These are phyloP conservation scores for Leptatherina wallacei DNA, from an alignment of 2,797 vertebrate genomes.

Conservation along the genomic window DNA sequence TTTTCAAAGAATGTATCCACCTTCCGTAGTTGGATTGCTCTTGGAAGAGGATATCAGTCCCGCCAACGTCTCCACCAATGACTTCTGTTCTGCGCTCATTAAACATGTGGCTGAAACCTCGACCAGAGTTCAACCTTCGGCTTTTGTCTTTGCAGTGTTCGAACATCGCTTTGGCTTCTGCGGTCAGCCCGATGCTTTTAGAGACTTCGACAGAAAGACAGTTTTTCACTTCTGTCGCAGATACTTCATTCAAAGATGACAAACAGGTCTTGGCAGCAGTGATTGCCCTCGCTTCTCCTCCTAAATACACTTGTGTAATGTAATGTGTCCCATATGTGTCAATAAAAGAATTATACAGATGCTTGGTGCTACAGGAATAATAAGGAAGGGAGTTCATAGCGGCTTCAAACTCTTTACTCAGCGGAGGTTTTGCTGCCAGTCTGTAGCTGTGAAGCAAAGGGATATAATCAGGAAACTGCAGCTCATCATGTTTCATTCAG, in stretches of 20 bases:
- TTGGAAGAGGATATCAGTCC: conserved; percentile 34
- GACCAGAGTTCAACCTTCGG: not conserved
- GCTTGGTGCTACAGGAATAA: conserved; percentile 28
- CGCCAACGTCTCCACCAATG: conserved; percentile 29
- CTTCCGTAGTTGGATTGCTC: not conserved
- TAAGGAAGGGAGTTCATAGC: conserved; percentile 48
- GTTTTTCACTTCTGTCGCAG: conserved; percentile 59
- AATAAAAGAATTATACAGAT: conserved; percentile 32
- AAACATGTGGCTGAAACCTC: conserved; percentile 39
- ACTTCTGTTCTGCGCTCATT: conserved; percentile 42
- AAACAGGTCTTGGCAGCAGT: conserved; percentile 65
- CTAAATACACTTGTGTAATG: conserved; percentile 64
- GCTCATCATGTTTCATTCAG: too few relatives aligned
- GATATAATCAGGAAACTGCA: too few relatives aligned
- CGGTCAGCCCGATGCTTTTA: not conserved
- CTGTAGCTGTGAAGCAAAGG: conserved; percentile 55
- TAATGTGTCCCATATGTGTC: conserved; percentile 76
- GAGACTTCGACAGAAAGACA: conserved; percentile 77
- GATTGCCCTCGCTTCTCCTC: conserved; percentile 61
- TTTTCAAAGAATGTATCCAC: conserved; percentile 47
- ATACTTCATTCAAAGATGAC: conserved; percentile 52
- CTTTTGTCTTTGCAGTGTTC: conserved; percentile 24
- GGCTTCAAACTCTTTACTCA: conserved; percentile 35
- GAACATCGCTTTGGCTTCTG: conserved; percentile 1
- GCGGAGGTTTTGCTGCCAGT: conserved; percentile 17